These are phyloP conservation scores for Polymixis flavicincta DNA, from an alignment of 2,888 invertebrate species.

Conservation along the genomic window DNA sequence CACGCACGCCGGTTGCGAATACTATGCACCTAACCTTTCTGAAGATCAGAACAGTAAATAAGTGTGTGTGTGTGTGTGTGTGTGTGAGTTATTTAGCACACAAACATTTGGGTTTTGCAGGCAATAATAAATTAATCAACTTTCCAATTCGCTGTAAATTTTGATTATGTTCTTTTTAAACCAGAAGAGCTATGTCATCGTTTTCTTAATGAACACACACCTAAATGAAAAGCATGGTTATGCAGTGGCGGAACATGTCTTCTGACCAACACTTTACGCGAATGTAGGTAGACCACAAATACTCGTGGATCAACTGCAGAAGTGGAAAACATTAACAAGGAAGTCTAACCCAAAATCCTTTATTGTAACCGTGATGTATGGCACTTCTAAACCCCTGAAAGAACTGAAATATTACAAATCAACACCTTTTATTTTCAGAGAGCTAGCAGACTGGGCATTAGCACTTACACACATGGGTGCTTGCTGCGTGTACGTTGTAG, in stretches of 20 bases:
- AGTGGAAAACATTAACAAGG: too few relatives aligned
- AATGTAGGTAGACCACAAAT: neutral
- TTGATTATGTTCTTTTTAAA: too few relatives aligned
- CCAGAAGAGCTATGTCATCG: too few relatives aligned
- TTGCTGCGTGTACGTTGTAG: conserved; percentile 94
- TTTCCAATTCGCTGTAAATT: neutral
- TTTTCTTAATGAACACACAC: neutral
- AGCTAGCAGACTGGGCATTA: conserved; percentile 92
- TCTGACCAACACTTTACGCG: neutral
- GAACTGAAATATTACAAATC: neutral
- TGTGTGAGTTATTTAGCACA: neutral
- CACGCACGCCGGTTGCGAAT: too few relatives aligned
- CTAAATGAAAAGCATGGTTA: neutral
- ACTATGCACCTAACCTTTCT: too few relatives aligned
- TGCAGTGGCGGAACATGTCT: neutral
- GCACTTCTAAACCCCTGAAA: too few relatives aligned
- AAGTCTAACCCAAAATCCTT: too few relatives aligned
- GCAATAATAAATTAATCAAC: neutral
- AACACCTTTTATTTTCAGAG: conserved; percentile 84
- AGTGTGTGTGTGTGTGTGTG: too few relatives aligned
- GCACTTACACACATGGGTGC: conserved; percentile 93
- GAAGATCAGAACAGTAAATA: too few relatives aligned
- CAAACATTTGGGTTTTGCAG: neutral
- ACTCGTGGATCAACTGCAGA: neutral
- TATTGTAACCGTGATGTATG: neutral